Evolutionary conservation across 2,888 invertebrate species (phyloP), one percentile per base, ranked within the genome.

Genomic region (Leptogaster cylindrica): DNA sequence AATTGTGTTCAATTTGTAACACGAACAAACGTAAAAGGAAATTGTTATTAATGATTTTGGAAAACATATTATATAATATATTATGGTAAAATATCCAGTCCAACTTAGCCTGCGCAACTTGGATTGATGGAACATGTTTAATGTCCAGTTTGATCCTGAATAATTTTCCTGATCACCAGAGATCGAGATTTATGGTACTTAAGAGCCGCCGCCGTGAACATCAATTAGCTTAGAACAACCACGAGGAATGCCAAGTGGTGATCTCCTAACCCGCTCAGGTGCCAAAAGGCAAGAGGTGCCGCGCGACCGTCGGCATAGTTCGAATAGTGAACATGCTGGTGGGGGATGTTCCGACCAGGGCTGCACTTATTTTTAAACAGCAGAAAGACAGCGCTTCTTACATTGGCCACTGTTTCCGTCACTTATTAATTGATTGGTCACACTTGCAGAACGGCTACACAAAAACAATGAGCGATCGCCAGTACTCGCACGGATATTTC

Each of bases 361-460:
- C 64, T 48, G 18, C 18, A 48, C 48, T 64, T 64, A 64, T 64
- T 64, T 64, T 48, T 64, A 64, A 48, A 64, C 23, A 25, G 23
- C 33, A 25, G 8, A 14, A 2, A 28, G 14, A 36, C 36, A n/a
- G 23, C 4, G n/a, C 44, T 16, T n/a, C 41, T 5, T 6, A 41
- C 41, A 51, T 27, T 28, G 27, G 51, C 28, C 16, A 12, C 25
- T 16, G 14, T 16, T n/a, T 6, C 23, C 25, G 50, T 2, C 25
- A 51, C 16, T 51, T 63, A 63, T 63, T 63, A 63, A 63, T 63
- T 46, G 28, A 46, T 63, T 14, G 28, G 16, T 63, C 3, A 61
- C 39, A 61, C 14, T 61, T 39, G 23, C 39, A 36, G 23, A 12
- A 33, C n/a, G 33, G 33, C n/a, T 10, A n/a, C 33, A 33, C n/a